Evolutionary conservation across 2,113 vertebrate genomes (phyloP).

Genomic region (Physeter macrocephalus): DNA sequence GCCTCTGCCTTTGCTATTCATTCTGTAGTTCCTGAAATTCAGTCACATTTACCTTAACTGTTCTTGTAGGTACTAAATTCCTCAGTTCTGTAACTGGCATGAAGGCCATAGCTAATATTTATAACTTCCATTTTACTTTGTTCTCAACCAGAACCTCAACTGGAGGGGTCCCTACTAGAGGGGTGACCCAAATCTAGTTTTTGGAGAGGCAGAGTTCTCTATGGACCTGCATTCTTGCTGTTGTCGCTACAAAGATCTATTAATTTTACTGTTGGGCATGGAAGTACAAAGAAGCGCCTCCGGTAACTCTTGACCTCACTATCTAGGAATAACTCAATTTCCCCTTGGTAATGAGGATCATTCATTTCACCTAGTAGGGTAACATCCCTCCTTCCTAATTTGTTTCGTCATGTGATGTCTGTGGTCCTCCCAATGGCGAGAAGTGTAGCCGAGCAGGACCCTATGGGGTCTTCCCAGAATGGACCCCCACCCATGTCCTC

Average conservation of each 20-base stretch:
- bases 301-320: not conserved
- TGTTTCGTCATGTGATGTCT: not conserved
- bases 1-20: not conserved
- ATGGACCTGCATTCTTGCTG: not conserved
- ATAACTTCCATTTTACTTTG: not conserved
- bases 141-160: not conserved
- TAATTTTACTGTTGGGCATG: not conserved
- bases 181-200: not conserved
- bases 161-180: not conserved
- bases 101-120: not conserved
- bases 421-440: not conserved
- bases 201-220: not conserved
- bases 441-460: not conserved
- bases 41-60: not conserved
- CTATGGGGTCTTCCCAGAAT: not conserved
- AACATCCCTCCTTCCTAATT: not conserved
- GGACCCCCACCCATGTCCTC: fast-evolving
- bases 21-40: not conserved
- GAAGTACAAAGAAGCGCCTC: not conserved
- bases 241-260: not conserved
- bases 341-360: not conserved
- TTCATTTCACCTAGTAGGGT: not conserved
- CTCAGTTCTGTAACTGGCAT: not conserved
- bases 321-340: not conserved
- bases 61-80: not conserved